A percentile compares a stretch with the other conserved stretches of the same genome.
Evolutionary conservation across 2,888 invertebrate species (phyloP).

Genomic region (Himalopsyche tibetana): DNA sequence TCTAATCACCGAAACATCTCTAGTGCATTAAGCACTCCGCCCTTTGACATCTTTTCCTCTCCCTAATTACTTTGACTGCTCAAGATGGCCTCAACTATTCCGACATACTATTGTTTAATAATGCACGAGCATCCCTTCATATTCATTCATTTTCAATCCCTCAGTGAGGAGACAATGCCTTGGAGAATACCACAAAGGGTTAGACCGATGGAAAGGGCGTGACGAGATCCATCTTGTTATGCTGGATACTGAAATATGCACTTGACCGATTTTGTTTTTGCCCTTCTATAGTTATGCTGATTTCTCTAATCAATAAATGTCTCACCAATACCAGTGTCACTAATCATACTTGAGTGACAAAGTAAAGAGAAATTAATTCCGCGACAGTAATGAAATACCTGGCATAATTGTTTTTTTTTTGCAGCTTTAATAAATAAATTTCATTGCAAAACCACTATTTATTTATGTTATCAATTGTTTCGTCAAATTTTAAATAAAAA

Average conservation of each 20-base stretch:
- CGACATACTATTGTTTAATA: constrained; percentile 53
- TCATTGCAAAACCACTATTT: too few species aligned
- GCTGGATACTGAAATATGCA: constrained; percentile 36
- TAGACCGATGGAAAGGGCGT: constrained; percentile 5
- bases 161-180: constrained; percentile 12
- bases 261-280: constrained; percentile 41
- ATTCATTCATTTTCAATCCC: constrained; percentile 51
- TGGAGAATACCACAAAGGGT: constrained; percentile 39
- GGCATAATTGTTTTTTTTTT: too few species aligned
- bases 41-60: constrained; percentile 34
- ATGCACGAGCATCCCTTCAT: constrained; percentile 55
- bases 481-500: too few species aligned
- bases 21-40: constrained; percentile 1
- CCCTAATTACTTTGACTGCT: constrained; percentile 34
- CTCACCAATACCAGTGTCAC: neutral
- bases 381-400: too few species aligned
- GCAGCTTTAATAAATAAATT: too few species aligned
- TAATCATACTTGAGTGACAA: neutral
- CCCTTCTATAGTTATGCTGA: constrained; percentile 23
- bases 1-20: constrained; percentile 33
- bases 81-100: constrained; percentile 46
- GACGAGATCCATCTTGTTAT: neutral
- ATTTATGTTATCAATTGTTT: too few species aligned
- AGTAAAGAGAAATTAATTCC: neutral
- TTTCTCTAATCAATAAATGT: constrained; percentile 1